Evolutionary conservation across 2,113 vertebrate genomes (phyloP).

Genomic region (Ageneiosus marmoratus): DNA sequence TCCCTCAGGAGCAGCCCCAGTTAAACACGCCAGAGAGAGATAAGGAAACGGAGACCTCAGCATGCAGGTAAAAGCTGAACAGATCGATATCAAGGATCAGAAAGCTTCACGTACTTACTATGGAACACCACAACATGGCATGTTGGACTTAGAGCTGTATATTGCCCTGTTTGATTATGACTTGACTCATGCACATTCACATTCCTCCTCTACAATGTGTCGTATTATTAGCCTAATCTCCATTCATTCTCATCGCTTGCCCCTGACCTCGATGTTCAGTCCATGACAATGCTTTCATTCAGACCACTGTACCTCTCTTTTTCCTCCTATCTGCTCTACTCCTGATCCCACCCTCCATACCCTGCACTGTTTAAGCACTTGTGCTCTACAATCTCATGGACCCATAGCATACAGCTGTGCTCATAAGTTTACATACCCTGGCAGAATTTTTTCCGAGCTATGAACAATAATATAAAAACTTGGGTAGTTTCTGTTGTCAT

Average conservation of each 20-base stretch:
- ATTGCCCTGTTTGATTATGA: neutral
- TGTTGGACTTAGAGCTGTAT: neutral
- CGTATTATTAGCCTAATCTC: conserved; percentile 29
- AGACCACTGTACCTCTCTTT: conserved; percentile 23
- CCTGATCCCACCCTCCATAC: neutral
- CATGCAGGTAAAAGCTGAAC: conserved; percentile 22
- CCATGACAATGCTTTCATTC: conserved; percentile 42
- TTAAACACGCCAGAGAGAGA: conserved; percentile 30
- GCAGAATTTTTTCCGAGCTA: too few species aligned
- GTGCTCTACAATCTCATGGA: neutral
- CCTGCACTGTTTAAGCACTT: neutral
- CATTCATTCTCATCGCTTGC: conserved; percentile 13
- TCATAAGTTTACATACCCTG: too few species aligned
- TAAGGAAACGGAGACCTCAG: neutral
- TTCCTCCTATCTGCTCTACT: neutral
- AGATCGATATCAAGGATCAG: neutral
- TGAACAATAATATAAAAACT: too few species aligned
- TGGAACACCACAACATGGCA: neutral
- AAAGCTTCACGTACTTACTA: neutral
- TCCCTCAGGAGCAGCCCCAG: conserved; percentile 49
- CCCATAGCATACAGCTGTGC: too few species aligned
- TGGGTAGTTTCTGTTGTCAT: too few species aligned
- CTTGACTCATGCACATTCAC: neutral
- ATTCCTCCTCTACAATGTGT: conserved; percentile 41
- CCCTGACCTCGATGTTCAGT: conserved; percentile 25